phyloP scores from a whole-genome alignment of 2,113 vertebrate species.

The Pseudorhombus dupliciocellatus region DNA sequence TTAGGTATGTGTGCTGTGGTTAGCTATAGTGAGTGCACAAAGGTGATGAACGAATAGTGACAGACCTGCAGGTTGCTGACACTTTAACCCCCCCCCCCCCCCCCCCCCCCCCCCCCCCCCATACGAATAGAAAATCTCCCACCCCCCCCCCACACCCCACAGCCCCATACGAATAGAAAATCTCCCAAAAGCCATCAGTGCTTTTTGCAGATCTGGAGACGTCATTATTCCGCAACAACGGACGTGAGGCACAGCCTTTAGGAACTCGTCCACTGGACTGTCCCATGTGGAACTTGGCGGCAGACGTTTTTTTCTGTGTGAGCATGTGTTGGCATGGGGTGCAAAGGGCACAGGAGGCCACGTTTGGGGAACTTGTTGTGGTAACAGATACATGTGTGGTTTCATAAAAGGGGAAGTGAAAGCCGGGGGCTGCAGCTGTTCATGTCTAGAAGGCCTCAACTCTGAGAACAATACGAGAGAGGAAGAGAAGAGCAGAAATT shows the following conservation, averaged over 20 bases:
- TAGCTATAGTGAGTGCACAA: conserved; percentile 17
- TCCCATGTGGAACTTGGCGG: neutral
- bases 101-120: no score
- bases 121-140: neutral
- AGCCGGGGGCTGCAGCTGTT: conserved; percentile 72
- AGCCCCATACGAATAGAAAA: neutral
- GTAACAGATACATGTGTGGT: conserved; percentile 76
- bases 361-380: conserved; percentile 76
- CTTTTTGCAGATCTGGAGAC: conserved; percentile 15
- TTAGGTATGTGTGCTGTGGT: conserved; percentile 29
- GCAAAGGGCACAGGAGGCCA: conserved; percentile 64
- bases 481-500: conserved; percentile 71
- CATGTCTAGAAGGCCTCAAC: conserved; percentile 70
- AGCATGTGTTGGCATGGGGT: conserved; percentile 47
- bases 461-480: conserved; percentile 56
- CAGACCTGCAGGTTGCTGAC: conserved; percentile 34
- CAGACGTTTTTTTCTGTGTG: conserved; percentile 26
- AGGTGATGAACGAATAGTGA: conserved; percentile 34
- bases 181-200: neutral
- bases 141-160: no score
- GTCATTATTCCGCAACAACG: conserved; percentile 14
- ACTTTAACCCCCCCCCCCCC: neutral
- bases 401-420: conserved; percentile 75
- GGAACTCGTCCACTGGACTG: neutral
- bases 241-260: neutral